Base-by-base conservation (phyloP, 2,888 invertebrate species). In the Schrankia costaestrigalis region DNA sequence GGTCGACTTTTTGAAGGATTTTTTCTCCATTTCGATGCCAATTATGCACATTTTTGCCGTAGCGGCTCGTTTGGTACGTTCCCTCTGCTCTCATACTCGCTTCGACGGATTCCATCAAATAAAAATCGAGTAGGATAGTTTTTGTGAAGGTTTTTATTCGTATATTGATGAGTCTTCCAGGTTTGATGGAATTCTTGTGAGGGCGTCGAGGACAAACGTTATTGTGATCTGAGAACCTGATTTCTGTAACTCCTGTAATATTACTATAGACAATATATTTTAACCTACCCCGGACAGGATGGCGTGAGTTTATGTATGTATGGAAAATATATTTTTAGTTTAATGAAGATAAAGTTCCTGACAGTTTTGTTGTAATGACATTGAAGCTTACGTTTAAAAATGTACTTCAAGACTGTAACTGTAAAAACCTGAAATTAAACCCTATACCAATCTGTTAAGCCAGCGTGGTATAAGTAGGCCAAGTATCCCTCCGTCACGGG, bases 11-110 rank as follows among this genome's bases (percentile, higher is more conserved):
- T 86, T 83, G 78, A 80, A 66, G 63, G 63, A 71, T 81, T 87
- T 86, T 87, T 86, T 86, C 78, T 69, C 56, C 58, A 71, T 63
- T 59, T 73, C 71, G 63, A 60, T 60, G 64, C 79, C 87, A 85
- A 87, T 87, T 87, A 86, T 87, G 87, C 81, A 85, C 87, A 87
- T 87, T 86, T 87, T 85, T 86, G 82, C 78, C 76, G 68, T 68
- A 63, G 79, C 82, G 83, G 84, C 56, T 52, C 77, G 71, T 85
- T 85, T 85, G 82, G 63, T 62, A 56, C 71, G 63, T 59, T 59
- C 35, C 53, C 49, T 49, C 61, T 59, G 49, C 52, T 45, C 72
- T 79, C 77, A 82, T 78, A 79, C 80, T 79, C 72, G 68, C 66
- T 69, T 67, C 66, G 66, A 68, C 64, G 80, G 80, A 86, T 82